These are phyloP conservation scores for Macroramphosus scolopax DNA, from an alignment of 2,797 vertebrate genomes.

Conservation along the genomic window DNA sequence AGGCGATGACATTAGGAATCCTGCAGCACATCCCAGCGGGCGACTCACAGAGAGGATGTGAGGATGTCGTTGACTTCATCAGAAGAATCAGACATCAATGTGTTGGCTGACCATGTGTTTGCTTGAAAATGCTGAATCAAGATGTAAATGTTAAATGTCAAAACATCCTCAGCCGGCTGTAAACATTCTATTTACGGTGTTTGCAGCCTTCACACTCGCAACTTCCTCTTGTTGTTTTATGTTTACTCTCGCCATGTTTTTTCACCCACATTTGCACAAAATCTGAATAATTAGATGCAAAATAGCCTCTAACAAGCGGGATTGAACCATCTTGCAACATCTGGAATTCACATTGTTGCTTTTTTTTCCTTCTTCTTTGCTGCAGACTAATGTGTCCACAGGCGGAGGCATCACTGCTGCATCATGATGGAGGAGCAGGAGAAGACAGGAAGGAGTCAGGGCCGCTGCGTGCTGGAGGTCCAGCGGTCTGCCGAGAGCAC, in stretches of 20 bases:
- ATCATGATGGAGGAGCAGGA: constrained; percentile 84
- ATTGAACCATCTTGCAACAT: constrained; percentile 85
- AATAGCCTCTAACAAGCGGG: constrained; percentile 78
- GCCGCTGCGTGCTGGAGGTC: constrained; percentile 84
- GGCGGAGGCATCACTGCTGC: constrained; percentile 82
- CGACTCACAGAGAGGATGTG: too few relatives aligned
- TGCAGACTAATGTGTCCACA: constrained; percentile 90
- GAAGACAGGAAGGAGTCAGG: too few relatives aligned
- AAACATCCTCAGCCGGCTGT: background rate
- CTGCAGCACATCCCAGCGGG: too few relatives aligned
- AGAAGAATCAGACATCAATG: too few relatives aligned
- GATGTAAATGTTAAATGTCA: background rate
- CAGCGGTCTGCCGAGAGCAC: constrained; percentile 91
- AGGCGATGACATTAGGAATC: too few relatives aligned
- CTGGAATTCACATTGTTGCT: constrained; percentile 82
- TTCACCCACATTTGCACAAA: constrained; percentile 46
- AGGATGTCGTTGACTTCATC: too few relatives aligned
- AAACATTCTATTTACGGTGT: constrained; percentile 2
- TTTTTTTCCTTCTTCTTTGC: constrained; percentile 67
- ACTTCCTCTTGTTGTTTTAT: background rate
- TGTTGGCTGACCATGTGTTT: background rate
- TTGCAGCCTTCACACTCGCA: background rate
- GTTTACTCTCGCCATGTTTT: constrained; percentile 45
- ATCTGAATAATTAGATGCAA: constrained; percentile 61
- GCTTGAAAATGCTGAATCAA: too few relatives aligned